Conservation (phyloP, 1,140 invertebrate genomes). For the Drosophila pseudoananassae region DNA sequence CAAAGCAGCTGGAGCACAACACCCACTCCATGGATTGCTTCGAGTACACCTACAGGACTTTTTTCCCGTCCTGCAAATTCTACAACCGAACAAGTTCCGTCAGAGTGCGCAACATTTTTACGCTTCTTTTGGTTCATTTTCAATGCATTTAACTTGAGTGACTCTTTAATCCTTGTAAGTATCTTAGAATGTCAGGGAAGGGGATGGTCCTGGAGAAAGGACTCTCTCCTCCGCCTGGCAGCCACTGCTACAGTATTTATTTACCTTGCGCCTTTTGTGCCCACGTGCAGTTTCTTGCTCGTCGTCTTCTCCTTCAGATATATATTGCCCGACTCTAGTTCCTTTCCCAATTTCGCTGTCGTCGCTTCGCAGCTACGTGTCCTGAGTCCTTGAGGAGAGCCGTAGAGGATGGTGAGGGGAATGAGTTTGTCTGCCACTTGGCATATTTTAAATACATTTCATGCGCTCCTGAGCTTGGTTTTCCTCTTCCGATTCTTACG, state of each 20-base stretch:
- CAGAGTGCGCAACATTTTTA: conserved; percentile 77
- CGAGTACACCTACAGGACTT: conserved; percentile 34
- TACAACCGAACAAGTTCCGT: conserved; percentile 56
- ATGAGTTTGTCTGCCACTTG: conserved; percentile 69
- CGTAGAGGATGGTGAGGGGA: background rate
- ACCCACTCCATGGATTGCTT: conserved; percentile 14
- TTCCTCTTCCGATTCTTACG: conserved; percentile 34
- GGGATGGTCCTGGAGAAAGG: no score
- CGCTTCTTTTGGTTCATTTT: conserved; percentile 82
- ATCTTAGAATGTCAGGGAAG: conserved; percentile 59
- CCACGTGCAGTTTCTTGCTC: conserved; percentile 66
- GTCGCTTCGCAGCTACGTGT: conserved; percentile 67
- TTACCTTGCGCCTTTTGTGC: conserved; percentile 83
- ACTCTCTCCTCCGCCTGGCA: conserved; percentile 20
- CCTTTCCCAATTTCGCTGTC: conserved; percentile 53
- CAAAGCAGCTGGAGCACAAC: conserved; percentile 18
- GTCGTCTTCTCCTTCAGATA: conserved; percentile 34
- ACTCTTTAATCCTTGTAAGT: conserved; percentile 84
- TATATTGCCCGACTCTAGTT: conserved; percentile 22
- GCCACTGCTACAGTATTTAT: conserved; percentile 75
- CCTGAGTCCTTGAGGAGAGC: conserved; percentile 23
- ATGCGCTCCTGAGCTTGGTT: conserved; percentile 77
- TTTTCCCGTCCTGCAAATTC: background rate
- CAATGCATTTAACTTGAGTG: conserved; percentile 84
- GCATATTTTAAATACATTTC: conserved; percentile 84